Base-by-base conservation (phyloP, 1,140 invertebrate species). In the Yoshiicerus persimilis region DNA sequence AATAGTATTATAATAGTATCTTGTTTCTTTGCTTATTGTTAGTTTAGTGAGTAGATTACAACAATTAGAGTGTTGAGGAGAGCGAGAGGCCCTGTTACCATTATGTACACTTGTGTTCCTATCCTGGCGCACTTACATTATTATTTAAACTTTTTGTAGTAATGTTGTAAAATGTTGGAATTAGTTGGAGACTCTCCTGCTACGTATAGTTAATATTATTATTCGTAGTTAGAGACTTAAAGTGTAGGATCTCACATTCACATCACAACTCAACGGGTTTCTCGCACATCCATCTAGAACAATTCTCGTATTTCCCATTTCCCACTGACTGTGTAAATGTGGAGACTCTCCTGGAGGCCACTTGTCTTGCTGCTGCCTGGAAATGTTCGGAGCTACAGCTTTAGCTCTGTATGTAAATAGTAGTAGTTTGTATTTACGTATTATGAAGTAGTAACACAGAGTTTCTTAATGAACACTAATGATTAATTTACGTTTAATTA, bases 381-480 rank as follows among this genome's bases (percentile, higher is more conserved):
- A 56, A 56, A 56, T 56, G 75, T 16, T 16, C 20, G 4, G 32
- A 80, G 34, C 30, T 32, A 80, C 30, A 80, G n/a, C 3, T 6
- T 36, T 20, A 20, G 16, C 13, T n/a, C 20, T 5, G 39, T 41
- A 10, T 56, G n/a, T 56, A 56, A n/a, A n/a, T 41, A 2, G 9
- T 56, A 20, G 41, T 5, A 5, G 16, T 56, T 16, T 3, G 13
- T n/a, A 56, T 56, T 56, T n/a, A 56, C 16, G 39, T 11, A 41
- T 41, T 13, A 41, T 41, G 39, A 11, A 41, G 20, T n/a, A n/a
- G 47, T 56, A 56, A 80, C 75, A 36, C 34, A 38, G 75, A 23
- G 32, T 36, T 80, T 70, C 30, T 80, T 80, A 80, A 80, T 80
- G 75, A 80, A 80, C 75, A 36, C 75, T 80, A 80, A 80, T 36